phyloP scores from a whole-genome alignment of 2,888 invertebrate genomes.

The Caenorhabditis sulstoni region DNA sequence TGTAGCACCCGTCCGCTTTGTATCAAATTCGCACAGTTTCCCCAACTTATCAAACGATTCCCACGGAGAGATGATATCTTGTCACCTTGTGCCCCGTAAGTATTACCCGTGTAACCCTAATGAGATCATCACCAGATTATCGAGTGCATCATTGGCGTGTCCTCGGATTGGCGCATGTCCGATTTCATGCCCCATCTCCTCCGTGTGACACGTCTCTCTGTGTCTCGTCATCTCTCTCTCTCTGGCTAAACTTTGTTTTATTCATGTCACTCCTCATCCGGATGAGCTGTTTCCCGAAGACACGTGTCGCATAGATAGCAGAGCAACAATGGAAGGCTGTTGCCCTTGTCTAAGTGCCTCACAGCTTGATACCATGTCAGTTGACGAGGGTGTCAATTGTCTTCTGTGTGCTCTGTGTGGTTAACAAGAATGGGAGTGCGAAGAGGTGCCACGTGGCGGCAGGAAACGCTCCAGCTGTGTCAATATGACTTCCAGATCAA shows the following conservation, averaged over 20 bases:
- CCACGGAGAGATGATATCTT: slow-evolving; percentile 23
- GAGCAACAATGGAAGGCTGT: slow-evolving; percentile 6
- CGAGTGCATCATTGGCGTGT: slow-evolving; percentile 18
- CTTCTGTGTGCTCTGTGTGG: no score
- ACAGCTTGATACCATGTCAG: slow-evolving; percentile 45
- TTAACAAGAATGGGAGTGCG: background rate
- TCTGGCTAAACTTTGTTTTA: slow-evolving; percentile 40
- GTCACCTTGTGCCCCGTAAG: slow-evolving; percentile 12
- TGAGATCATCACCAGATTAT: slow-evolving; percentile 55
- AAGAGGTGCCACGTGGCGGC: slow-evolving; percentile 19
- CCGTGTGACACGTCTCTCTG: slow-evolving; percentile 35
- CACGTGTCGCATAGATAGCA: slow-evolving; percentile 28
- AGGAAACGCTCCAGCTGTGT: slow-evolving; percentile 1
- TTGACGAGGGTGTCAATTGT: slow-evolving; percentile 39
- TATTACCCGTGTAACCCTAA: slow-evolving; percentile 36
- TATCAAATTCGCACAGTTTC: background rate
- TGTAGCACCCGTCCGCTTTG: background rate
- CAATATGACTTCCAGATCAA: background rate
- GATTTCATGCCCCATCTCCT: slow-evolving; percentile 52
- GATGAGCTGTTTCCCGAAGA: slow-evolving; percentile 7
- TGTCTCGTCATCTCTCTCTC: slow-evolving; percentile 9
- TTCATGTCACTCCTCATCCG: slow-evolving; percentile 43
- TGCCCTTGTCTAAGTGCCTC: slow-evolving; percentile 24
- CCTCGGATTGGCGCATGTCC: slow-evolving; percentile 49
- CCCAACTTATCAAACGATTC: background rate